Base-by-base conservation (phyloP, 1,140 invertebrate genomes). In the Papilio helenus region DNA sequence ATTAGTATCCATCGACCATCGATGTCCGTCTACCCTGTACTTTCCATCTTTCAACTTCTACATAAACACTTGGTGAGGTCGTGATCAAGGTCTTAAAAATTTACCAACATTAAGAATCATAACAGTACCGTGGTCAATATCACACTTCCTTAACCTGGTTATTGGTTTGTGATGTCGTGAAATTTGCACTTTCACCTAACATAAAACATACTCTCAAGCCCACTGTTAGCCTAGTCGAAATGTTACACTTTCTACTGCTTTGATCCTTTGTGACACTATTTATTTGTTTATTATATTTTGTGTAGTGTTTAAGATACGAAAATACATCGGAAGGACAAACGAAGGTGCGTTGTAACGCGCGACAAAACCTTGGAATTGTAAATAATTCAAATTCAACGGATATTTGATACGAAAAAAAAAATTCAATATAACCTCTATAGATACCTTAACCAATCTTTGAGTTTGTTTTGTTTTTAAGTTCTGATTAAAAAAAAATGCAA, bases 191-290 rank as follows among this genome's bases (percentile, higher is more conserved):
- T 68, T 68, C 61, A 29, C 26, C 26, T 34, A 18, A 29, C 7
- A 5, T 8, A 68, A 26, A 26, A 23, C 20, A 7, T 23, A 23
- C 9, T 10, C 10, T 58, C 46, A 49, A 5, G 46, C n/a, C 55
- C 9, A 61, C n/a, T 12, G n/a, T 58, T 58, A 55, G 18, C 18
- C 10, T 68, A 4, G 34, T 18, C 14, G 14, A 65, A 26, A 65
- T 68, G 23, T 68, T 26, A 68, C 14, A 68, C 61, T 68, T 68
- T 68, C 61, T 26, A 61, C 10, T 26, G 23, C 61, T 34, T 68
- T 34, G 23, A 29, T 12, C 3, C 61, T 34, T 29, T 16, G 26
- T 34, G 26, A 68, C 61, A 68, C 12, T 68, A 29, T 16, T 68
- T 29, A 16, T 68, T 61, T 3, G 8, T 26, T 26, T 20, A 55